Percentiles rank a stretch among this genome's conserved stretches.
These are phyloP conservation scores for Metalampra italica DNA, from an alignment of 2,888 invertebrate genomes.

Conservation along the genomic window DNA sequence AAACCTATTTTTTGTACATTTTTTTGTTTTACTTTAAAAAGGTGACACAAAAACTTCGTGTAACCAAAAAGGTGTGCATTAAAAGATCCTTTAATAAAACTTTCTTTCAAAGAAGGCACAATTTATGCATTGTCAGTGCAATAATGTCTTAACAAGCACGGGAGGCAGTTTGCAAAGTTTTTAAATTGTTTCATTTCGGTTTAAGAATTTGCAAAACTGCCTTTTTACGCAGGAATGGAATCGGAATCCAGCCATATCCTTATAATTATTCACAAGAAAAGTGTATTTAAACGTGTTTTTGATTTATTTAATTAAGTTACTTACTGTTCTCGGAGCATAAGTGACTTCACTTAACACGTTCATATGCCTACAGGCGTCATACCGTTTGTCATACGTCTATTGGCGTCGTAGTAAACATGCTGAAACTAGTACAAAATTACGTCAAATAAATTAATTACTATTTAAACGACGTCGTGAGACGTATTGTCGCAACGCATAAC, in stretches of 20 bases:
- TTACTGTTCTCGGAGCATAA: too few species aligned
- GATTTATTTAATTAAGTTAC: background rate
- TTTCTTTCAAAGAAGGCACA: conserved; percentile 3
- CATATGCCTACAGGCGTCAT: too few species aligned
- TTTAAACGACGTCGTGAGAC: too few species aligned
- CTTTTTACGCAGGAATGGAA: background rate
- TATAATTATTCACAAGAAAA: background rate
- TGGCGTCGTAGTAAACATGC: too few species aligned
- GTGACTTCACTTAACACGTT: too few species aligned
- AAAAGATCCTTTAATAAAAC: conserved; percentile 1
- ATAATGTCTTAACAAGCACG: conserved; percentile 1
- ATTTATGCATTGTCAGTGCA: conserved; percentile 2
- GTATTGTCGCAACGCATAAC: too few species aligned
- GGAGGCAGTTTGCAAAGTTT: background rate
- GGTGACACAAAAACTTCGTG: too few species aligned
- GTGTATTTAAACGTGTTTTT: background rate
- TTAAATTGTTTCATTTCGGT: conserved; percentile 10
- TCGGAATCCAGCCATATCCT: background rate
- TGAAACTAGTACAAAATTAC: too few species aligned
- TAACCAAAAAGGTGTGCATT: background rate
- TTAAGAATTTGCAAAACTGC: conserved; percentile 5
- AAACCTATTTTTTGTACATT: too few species aligned
- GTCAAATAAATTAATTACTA: too few species aligned
- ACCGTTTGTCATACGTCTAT: too few species aligned
- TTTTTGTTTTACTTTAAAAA: too few species aligned